Base-by-base conservation (phyloP, 2,888 invertebrate genomes). In the Orchestes rusci region DNA sequence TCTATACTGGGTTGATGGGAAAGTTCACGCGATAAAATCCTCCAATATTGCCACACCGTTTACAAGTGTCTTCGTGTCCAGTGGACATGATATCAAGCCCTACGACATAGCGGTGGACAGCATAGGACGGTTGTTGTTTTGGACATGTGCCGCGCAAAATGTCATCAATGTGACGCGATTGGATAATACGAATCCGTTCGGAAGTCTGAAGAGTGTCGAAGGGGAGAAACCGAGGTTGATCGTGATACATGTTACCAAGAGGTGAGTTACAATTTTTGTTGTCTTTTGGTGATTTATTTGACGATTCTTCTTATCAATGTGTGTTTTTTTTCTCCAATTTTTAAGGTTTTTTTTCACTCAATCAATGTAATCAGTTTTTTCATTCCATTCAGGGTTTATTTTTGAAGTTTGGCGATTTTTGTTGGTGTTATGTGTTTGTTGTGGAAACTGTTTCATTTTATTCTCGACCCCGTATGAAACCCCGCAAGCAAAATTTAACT, bases 41-140 rank as follows among this genome's bases (percentile, higher is more conserved):
- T 80, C 84, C 0, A 63, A 75, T 39, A 79, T 48, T 2, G 79
- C 77, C 55, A 23, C 29, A 1, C 52, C 50, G 35, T 46, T 37
- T 16, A 43, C 51, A 28, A 56, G 47, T 28, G 71, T 80, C 0
- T 71, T 86, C 15, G 72, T 82, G 0, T 56, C 60, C 3, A 60
- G 59, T 15, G 58, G 62, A 41, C 70, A 76, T 3, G 75, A 75
- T 2, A 73, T 79, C 2, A 77, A 82, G 45, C 89, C 91, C 0
- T 84, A 79, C 60, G 90, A 93, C 65, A 76, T 95, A 57, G 93
- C 85, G 0, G 71, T 95, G 4, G 94, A 95, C 66, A 81, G 87
- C 0, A 73, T 89, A 20, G 85, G 91, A 0, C 75, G 91, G 12
- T 70, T 89, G 1, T 65, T 96, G 1, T 94, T 91, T 69, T 94